These are phyloP conservation scores for Hyposmocoma kahamanoa DNA, from an alignment of 1,140 invertebrate genomes.

Conservation along the genomic window DNA sequence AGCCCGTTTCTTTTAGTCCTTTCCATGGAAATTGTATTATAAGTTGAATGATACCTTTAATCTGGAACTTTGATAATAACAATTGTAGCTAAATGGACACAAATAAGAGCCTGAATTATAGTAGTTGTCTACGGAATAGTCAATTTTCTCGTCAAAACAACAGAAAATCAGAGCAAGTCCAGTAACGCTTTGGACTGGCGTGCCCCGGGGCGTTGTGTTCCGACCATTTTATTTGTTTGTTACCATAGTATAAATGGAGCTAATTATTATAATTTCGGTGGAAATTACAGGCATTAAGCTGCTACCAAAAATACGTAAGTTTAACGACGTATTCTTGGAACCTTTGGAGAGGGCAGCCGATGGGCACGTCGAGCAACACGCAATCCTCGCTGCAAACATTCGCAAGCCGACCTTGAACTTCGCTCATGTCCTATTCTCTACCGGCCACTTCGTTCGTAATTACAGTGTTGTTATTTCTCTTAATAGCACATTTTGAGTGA, in stretches of 20 bases:
- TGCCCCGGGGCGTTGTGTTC: constrained; percentile 33
- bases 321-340: constrained; percentile 70
- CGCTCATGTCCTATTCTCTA: not conserved
- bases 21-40: not conserved
- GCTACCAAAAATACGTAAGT: constrained; percentile 72
- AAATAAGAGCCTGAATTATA: too few relatives aligned
- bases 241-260: constrained; percentile 64
- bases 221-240: constrained; percentile 70
- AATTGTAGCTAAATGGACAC: too few relatives aligned
- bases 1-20: too few relatives aligned
- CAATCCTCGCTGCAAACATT: constrained; percentile 34
- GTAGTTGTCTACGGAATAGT: constrained; percentile 17
- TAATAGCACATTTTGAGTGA: too few relatives aligned
- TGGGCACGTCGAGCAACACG: constrained; percentile 43
- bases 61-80: too few relatives aligned
- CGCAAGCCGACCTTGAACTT: constrained; percentile 54
- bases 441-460: too few relatives aligned
- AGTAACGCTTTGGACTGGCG: constrained; percentile 17
- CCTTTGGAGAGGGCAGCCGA: constrained; percentile 32
- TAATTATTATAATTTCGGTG: constrained; percentile 71
- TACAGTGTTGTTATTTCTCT: too few relatives aligned
- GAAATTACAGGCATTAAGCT: constrained; percentile 70
- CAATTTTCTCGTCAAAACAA: constrained; percentile 22
- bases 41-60: too few relatives aligned
- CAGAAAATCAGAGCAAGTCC: constrained; percentile 18